Evolutionary conservation across 37 sponge, comb jelly and placozoan species (phyloP).

Genomic region (Aplysina aerophoba): DNA sequence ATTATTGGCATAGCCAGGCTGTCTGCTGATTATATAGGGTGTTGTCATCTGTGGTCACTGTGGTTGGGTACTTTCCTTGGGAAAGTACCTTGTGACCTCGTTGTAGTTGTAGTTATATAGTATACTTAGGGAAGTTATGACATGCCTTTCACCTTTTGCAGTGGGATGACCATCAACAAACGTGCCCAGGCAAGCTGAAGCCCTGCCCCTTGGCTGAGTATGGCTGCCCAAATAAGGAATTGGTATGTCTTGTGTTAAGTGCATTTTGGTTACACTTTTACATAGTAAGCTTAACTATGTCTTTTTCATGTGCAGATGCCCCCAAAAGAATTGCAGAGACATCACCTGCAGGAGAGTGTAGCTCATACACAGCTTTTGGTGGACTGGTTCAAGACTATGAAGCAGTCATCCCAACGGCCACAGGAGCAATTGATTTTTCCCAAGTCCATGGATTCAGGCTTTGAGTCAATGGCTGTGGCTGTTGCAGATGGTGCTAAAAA

Average conservation of each 20-base stretch:
- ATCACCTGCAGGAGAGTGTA: neutral
- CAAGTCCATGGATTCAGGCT: too few species aligned
- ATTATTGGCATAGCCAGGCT: too few species aligned
- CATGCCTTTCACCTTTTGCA: neutral
- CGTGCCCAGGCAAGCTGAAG: conserved; percentile 32
- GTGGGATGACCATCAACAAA: conserved; percentile 4
- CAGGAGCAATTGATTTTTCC: neutral
- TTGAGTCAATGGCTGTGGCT: neutral
- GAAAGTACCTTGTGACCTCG: too few species aligned
- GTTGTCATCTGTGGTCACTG: too few species aligned
- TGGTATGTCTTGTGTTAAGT: conserved; percentile 12
- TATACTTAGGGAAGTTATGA: too few species aligned
- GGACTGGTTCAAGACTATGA: neutral
- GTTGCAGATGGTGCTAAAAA: conserved; percentile 2
- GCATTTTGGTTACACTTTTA: neutral
- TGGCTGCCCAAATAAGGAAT: conserved; percentile 32
- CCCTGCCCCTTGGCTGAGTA: conserved; percentile 29
- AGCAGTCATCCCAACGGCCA: neutral
- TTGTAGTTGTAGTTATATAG: too few species aligned
- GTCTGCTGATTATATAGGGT: too few species aligned
- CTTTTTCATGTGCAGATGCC: neutral
- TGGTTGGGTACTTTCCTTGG: too few species aligned
- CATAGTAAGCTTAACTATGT: neutral
- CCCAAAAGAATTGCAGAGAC: neutral
- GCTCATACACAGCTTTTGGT: neutral